These are phyloP conservation scores for Notamacropus eugenii DNA, from an alignment of 2,797 vertebrate species.

Conservation along the genomic window DNA sequence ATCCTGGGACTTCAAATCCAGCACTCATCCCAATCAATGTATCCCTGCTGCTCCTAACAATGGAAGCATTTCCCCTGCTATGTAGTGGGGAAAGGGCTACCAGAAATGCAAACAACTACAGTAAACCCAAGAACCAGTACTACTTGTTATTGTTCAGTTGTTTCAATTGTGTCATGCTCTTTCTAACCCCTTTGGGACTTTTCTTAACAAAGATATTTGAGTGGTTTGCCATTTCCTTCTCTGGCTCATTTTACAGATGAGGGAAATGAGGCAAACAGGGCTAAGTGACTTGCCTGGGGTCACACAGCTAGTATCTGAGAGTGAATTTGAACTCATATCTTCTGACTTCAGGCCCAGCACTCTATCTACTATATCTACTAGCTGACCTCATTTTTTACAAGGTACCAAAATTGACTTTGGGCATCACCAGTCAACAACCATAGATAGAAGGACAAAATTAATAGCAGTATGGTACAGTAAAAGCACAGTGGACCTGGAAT, in stretches of 20 bases:
- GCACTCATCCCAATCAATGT: neutral
- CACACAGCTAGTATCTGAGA: neutral
- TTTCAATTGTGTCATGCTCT: neutral
- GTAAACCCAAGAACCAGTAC: neutral
- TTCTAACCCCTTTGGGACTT: neutral
- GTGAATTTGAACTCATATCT: neutral
- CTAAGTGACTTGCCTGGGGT: neutral
- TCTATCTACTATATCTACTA: neutral
- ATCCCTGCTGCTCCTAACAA: neutral
- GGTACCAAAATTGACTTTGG: neutral
- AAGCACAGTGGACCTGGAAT: neutral
- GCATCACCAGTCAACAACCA: neutral
- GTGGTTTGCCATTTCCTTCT: neutral
- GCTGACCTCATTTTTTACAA: too few species aligned
- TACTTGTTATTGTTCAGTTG: neutral
- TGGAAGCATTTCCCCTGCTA: neutral
- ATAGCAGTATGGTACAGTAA: neutral
- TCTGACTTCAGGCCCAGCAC: neutral
- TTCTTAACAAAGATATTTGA: neutral
- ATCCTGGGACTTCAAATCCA: neutral
- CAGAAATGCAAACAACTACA: neutral
- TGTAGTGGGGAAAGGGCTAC: neutral
- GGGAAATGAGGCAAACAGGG: neutral
- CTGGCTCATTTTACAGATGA: neutral
- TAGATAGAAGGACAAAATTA: too few species aligned